Percentiles rank a stretch among this genome's conserved stretches.
Evolutionary conservation across 2,888 invertebrate genomes (phyloP).

Genomic region (Ormyrus thymus): DNA sequence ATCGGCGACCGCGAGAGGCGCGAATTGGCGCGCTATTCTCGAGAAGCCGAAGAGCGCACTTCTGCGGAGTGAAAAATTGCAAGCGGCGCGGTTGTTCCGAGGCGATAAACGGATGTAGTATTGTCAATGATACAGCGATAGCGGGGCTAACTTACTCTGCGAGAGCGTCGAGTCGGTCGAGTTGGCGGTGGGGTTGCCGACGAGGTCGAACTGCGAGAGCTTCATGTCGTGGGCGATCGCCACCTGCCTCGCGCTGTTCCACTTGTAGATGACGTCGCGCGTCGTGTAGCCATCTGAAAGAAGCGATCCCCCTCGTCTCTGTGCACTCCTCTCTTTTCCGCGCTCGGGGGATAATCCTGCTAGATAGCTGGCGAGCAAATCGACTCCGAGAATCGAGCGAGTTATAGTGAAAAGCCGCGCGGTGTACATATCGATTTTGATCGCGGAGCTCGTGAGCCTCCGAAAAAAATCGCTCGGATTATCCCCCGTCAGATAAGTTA

Average conservation of each 20-base stretch:
- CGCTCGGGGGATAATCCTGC: neutral
- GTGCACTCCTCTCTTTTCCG: neutral
- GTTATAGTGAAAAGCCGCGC: too few species aligned
- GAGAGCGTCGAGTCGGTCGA: conserved; percentile 73
- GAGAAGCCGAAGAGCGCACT: neutral
- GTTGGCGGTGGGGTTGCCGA: conserved; percentile 84
- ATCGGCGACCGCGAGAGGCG: neutral
- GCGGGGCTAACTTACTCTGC: conserved; percentile 63
- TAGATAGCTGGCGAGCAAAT: neutral
- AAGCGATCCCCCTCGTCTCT: neutral
- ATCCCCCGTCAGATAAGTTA: too few species aligned
- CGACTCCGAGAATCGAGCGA: neutral
- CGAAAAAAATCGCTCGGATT: too few species aligned
- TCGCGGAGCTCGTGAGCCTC: too few species aligned
- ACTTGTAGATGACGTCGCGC: conserved; percentile 83
- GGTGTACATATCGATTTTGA: too few species aligned
- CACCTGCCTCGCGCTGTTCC: conserved; percentile 84
- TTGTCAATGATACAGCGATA: neutral
- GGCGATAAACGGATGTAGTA: too few species aligned
- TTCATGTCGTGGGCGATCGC: conserved; percentile 89
- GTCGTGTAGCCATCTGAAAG: conserved; percentile 83
- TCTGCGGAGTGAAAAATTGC: too few species aligned
- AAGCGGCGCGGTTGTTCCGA: too few species aligned
- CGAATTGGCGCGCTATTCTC: too few species aligned
- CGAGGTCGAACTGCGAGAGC: conserved; percentile 89